Base-by-base conservation (phyloP, 64 coral and sea anemone genomes). In the Porites australiensis region DNA sequence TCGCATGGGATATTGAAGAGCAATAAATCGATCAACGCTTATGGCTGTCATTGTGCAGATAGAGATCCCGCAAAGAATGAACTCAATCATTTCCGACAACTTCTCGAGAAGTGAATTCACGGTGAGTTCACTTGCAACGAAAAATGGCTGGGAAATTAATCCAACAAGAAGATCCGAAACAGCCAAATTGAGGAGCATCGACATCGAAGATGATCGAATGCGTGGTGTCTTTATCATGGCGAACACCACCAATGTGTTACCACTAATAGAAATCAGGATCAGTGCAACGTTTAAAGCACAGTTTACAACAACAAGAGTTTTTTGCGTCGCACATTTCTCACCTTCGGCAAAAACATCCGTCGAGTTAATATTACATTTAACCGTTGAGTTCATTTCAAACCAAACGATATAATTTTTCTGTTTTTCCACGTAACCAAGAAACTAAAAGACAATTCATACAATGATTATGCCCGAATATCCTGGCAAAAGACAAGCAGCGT, bases 151-250 rank as follows among this genome's bases (percentile, higher is more conserved):
- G 37, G 66, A 74, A 23, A 89, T 45, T 19, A 49, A 69, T 13
- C 61, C 88, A 90, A 90, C 75, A 20, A 58, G 74, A 79, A 90
- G 13, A 43, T 90, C 88, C 46, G 88, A 69, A 3, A 90, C 60
- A 44, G 88, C 88, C 15, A 89, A 47, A 51, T 62, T 79, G 13
- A 44, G 52, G 27, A 89, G 61, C 60, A 89, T 65, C 13, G 27
- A 18, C 18, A 69, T 64, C 5, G 88, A 89, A 50, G 88, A 6
- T 18, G 88, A 79, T 55, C 51, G 88, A 54, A 79, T 21, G 9
- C 59, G 55, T 0, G 75, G 88, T 18, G 75, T 89, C 70, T 9
- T 79, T 27, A n/a, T 44, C 14, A 89, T 50, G 23, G 74, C 44
- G 16, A 27, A 58, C 74, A 79, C 6, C 4, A 69, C 61, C 44